Evolutionary conservation across 92 coral and sea anemone species (phyloP), one percentile per base, ranked within the genome.

Genomic region (Nematostella vectensis): DNA sequence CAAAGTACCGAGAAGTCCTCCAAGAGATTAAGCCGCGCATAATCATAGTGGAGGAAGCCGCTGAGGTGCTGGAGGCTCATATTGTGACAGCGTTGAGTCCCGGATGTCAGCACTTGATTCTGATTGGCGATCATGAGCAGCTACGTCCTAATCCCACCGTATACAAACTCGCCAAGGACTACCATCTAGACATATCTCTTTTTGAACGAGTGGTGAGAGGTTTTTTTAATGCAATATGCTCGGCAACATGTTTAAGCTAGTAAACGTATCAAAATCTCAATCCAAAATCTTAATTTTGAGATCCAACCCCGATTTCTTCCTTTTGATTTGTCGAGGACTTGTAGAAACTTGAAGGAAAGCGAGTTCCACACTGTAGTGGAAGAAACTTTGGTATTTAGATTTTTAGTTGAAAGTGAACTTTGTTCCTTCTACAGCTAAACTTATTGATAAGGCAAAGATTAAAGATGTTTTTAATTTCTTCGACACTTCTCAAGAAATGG

Each of bases 101-200:
- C 61, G 91, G 80, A 59, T 82, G 91, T 50, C 91, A 87, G 59
- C 96, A 87, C 44, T 59, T 87, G 83, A 87, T 87, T 69, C 63
- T 87, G 71, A 87, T 87, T 74, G 96, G 96, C 47, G 96, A 87
- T 64, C 96, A 87, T 55, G 82, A 87, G 36, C 96, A 87, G 50
- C 83, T 87, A 40, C 87, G 93, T 15, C 96, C 96, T 61, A 87
- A 77, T 61, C 96, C 96, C 50, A 87, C 85, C 0, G 96, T 87
- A 19, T 82, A 26, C 59, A 62, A 45, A 3, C 77, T 87, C 2
- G 89, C 96, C 11, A 87, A 76, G 33, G 54, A 68, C 47, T 87
- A 68, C 63, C 29, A 69, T 0, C 63, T 87, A 71, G 96, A 87
- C 47, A 83, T 81, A 77, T 87, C 96, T 17, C 77, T 87, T 2